phyloP scores from a whole-genome alignment of 2,797 vertebrate species.

The Florisuga fusca region DNA sequence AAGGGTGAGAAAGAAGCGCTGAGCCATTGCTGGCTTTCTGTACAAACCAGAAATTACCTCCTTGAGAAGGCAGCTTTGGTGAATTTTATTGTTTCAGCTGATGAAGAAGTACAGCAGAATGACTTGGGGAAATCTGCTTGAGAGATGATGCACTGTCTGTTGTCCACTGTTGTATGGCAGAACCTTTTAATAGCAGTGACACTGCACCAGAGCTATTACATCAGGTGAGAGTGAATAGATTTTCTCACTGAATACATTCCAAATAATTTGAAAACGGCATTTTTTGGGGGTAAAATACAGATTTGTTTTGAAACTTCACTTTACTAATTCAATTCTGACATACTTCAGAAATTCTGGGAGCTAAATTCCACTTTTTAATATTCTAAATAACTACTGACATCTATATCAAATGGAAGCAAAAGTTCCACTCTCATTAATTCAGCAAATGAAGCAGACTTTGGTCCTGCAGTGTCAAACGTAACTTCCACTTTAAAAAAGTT shows the following conservation, averaged over 20 bases:
- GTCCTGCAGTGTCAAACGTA: background rate
- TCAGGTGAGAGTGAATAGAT: background rate
- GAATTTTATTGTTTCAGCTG: conserved; percentile 39
- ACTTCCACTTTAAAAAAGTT: conserved; percentile 16
- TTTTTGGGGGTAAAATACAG: background rate
- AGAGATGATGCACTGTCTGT: background rate
- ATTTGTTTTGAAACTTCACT: background rate
- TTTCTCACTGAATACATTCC: conserved; percentile 10
- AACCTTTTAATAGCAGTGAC: conserved; percentile 10
- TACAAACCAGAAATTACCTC: conserved; percentile 28
- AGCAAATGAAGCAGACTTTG: conserved; percentile 12
- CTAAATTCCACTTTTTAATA: background rate
- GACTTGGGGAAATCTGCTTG: background rate
- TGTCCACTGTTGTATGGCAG: background rate
- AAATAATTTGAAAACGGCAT: background rate
- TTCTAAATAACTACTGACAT: background rate
- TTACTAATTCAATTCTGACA: background rate
- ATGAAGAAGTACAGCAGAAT: conserved; percentile 2
- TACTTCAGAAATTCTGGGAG: background rate
- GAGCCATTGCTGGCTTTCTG: conserved; percentile 32
- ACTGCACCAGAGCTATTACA: background rate
- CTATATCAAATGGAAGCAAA: background rate
- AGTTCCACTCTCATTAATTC: background rate
- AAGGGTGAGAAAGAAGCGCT: conserved; percentile 48
- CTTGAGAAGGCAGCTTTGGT: conserved; percentile 44